phyloP scores from a whole-genome alignment of 1,140 invertebrate genomes.

The Diabrotica undecimpunctata region DNA sequence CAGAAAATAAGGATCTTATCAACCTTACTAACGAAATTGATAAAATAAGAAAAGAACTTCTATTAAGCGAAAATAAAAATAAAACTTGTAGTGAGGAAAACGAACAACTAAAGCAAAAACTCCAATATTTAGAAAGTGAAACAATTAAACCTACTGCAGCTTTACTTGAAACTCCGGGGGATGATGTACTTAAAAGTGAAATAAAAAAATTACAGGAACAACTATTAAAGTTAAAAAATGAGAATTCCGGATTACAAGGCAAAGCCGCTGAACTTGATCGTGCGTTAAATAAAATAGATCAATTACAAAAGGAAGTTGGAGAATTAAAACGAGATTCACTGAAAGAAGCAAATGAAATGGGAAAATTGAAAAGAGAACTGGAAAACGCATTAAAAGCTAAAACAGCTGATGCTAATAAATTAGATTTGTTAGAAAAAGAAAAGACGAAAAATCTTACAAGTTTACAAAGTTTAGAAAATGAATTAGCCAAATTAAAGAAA shows the following conservation, averaged over 20 bases:
- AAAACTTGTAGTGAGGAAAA: background rate
- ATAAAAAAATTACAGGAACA: background rate
- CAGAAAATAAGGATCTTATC: constrained; percentile 7
- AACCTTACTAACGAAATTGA: no score
- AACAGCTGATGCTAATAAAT: constrained; percentile 14
- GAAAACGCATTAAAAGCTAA: constrained; percentile 11
- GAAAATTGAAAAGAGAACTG: constrained; percentile 21
- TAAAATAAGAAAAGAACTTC: no score
- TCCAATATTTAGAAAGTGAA: background rate
- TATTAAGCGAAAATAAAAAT: background rate
- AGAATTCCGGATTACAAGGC: background rate
- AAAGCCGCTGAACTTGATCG: background rate
- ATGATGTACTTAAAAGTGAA: background rate
- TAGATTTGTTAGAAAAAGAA: constrained; percentile 11
- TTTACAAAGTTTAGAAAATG: constrained; percentile 20
- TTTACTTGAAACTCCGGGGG: background rate
- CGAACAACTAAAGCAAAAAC: background rate
- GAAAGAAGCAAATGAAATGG: constrained; percentile 16
- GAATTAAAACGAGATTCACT: constrained; percentile 13
- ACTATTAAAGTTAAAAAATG: background rate
- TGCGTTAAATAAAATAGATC: background rate
- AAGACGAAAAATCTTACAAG: constrained; percentile 8
- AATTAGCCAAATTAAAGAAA: constrained; percentile 18
- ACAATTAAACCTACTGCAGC: background rate
- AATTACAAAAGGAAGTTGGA: background rate